Conservation (phyloP, 2,888 invertebrate genomes). For the Pyrgus malvae region DNA sequence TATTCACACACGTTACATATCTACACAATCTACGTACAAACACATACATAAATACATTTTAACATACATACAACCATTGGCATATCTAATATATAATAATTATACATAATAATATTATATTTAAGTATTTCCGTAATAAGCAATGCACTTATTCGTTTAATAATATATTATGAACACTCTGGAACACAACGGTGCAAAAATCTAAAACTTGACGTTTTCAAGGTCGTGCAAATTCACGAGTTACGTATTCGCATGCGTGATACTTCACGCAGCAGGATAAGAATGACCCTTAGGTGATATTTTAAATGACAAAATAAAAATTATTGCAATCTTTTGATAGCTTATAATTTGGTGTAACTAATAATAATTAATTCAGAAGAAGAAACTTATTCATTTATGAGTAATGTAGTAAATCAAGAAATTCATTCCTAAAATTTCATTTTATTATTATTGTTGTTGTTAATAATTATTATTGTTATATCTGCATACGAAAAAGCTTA, state of each 20-base stretch:
- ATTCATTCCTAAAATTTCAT: no score
- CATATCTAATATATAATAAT: not conserved
- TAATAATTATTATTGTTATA: no score
- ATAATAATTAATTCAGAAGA: no score
- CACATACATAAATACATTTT: not conserved
- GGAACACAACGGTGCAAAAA: not conserved
- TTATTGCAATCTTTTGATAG: no score
- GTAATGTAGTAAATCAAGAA: no score
- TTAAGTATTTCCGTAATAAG: not conserved
- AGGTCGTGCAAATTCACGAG: not conserved
- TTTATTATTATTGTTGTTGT: no score
- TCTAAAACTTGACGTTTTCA: not conserved
- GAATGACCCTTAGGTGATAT: no score
- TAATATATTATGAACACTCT: not conserved
- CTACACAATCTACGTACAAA: slow-evolving; percentile 2
- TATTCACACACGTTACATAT: not conserved
- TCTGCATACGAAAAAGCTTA: no score
- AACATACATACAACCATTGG: not conserved
- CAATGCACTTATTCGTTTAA: not conserved
- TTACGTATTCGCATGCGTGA: no score
- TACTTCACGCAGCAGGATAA: not conserved
- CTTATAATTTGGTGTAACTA: no score
- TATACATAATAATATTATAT: not conserved
- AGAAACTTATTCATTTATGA: no score
- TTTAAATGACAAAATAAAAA: no score